Base-by-base conservation (phyloP, 2,113 vertebrate species). In the Arothron firmamentum region DNA sequence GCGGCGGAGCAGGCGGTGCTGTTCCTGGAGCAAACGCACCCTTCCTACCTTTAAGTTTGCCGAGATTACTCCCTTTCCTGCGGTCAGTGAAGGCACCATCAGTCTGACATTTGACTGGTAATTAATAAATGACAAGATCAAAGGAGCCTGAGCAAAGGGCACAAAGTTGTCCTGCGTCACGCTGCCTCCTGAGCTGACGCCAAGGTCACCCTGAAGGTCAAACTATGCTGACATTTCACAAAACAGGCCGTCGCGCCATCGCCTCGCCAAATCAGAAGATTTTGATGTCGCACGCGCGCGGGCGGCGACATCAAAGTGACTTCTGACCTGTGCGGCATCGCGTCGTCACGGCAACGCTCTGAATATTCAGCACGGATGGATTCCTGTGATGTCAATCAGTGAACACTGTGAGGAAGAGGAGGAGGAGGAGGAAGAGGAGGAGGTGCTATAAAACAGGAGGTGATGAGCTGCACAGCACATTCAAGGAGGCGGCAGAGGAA, bases 71-170 rank as follows among this genome's bases (percentile, higher is more conserved):
- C 5, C 6, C 9, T 38, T 38, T 45, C 43, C 43, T 45, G 46
- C 46, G n/a, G 46, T 19, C 46, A 48, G 46, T 17, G 16, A 45
- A 45, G 5, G 42, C 0, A 1, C 45, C 21, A 2, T 5, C 46
- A 2, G 31, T 25, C 10, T 83, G 77, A 83, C 80, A 80, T 83
- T 83, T 83, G 1, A 21, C 47, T 1, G 42, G 55, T 83, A 79
- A 83, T 83, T 83, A 79, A 83, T 83, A 77, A 82, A 43, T 58
- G 65, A 9, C 0, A 54, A 64, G 75, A 82, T 74, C 59, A 76
- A 81, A 73, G 61, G 56, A 42, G 67, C 75, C 71, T 77, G 68
- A 54, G 67, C 50, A 77, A 80, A 80, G 80, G 80, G 65, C 80
- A 77, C 51, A 41, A 47, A 49, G 9, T 0, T 13, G 43, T 48